Conservation (phyloP, 2,113 vertebrate genomes). For the Myiozetetes cayanensis region DNA sequence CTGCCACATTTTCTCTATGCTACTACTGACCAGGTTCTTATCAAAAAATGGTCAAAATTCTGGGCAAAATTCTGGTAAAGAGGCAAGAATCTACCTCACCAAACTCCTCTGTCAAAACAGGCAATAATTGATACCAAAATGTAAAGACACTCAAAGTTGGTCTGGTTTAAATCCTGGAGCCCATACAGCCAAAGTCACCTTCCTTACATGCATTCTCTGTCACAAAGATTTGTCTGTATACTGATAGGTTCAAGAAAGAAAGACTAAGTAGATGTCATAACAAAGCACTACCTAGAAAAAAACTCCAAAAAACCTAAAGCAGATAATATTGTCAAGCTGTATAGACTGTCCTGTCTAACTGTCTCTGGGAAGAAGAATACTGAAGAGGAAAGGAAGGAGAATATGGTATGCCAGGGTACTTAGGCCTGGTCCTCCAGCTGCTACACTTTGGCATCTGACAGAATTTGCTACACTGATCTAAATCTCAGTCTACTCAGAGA, state of each 20-base stretch:
- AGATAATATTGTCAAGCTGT: background rate
- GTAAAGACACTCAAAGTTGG: background rate
- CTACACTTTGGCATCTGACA: background rate
- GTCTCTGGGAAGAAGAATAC: slow-evolving; percentile 24
- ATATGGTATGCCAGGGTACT: background rate
- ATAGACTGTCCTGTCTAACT: slow-evolving; percentile 1
- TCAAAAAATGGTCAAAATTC: background rate
- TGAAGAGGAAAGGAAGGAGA: slow-evolving; percentile 25
- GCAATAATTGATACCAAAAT: background rate
- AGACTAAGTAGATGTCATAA: background rate
- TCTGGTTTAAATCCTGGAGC: background rate
- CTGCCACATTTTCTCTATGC: background rate
- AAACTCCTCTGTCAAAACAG: background rate
- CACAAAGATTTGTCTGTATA: background rate
- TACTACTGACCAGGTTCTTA: background rate
- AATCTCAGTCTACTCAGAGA: background rate
- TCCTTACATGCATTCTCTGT: background rate
- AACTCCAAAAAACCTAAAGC: background rate
- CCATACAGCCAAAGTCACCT: background rate
- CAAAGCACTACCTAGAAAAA: background rate
- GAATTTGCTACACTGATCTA: background rate
- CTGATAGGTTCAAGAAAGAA: slow-evolving; percentile 27
- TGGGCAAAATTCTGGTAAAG: background rate
- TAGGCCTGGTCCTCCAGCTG: background rate
- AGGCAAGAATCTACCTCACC: background rate